Base-by-base conservation (phyloP, 1,140 invertebrate species). In the Mycetomoellerius zeteki region DNA sequence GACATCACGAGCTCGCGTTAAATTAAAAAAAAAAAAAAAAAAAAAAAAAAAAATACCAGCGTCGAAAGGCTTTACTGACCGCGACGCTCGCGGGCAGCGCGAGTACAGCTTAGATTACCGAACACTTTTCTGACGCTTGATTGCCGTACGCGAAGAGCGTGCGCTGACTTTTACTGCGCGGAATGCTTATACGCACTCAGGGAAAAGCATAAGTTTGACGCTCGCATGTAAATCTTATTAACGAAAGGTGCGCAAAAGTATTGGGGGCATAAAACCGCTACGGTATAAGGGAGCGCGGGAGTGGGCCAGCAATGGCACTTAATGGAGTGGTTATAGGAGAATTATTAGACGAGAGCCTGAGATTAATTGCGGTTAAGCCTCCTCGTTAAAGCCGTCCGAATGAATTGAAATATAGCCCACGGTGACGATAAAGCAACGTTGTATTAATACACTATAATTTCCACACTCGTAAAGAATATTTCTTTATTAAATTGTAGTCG, bases 171-270 rank as follows among this genome's bases (percentile, higher is more conserved):
- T 54, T 54, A 73, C 43, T 27, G 47, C 54, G 21, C 43, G 37
- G 58, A 65, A 72, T 33, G 65, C n/a, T 56, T n/a, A n/a, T n/a
- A 27, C 47, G 77, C 37, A 30, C 8, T 24, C 24, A 56, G n/a
- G 24, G 33, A 81, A 89, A 75, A 60, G 82, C 37, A 21, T 27
- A 88, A 89, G 33, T 89, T 89, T 33, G 71, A 86, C 77, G 37
- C 21, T 76, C 93, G 93, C 94, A 92, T 93, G 92, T 95, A 94
- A 95, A 95, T 95, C 92, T 93, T 89, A 85, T 69, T 80, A 21
- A 12, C 50, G 54, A 24, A 33, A 82, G 52, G 69, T 14, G 16
- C 12, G 37, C 67, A 93, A 93, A 92, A 93, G 90, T 92, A 56
- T 86, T 89, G 19, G 50, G 27, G 50, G 54, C 52, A 85, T 72